These are phyloP conservation scores for Peromyscus polionotus DNA, from an alignment of 2,113 vertebrate species.

Conservation along the genomic window DNA sequence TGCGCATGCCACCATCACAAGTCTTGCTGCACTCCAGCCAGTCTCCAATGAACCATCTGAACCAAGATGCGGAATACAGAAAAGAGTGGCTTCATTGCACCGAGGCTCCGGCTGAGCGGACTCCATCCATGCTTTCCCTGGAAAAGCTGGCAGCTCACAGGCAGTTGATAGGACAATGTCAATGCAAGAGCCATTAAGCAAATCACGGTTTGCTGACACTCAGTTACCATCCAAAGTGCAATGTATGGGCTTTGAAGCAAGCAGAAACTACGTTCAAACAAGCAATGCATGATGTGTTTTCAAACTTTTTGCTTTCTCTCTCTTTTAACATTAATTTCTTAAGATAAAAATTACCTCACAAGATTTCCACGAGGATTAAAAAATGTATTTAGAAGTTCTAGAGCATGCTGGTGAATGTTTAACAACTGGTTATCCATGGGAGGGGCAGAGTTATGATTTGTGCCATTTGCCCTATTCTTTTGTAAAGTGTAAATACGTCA, in stretches of 20 bases:
- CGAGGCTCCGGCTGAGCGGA: conserved; percentile 5
- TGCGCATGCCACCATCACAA: conserved; percentile 94
- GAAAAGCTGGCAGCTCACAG: neutral
- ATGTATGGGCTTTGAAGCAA: neutral
- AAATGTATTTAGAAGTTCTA: conserved; percentile 48
- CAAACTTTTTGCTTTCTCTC: conserved; percentile 14
- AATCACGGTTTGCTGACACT: neutral
- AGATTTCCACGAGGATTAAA: conserved; percentile 4
- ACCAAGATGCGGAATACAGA: conserved; percentile 55
- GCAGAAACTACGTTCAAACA: neutral
- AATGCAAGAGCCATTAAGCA: conserved; percentile 14
- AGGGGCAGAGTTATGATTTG: neutral
- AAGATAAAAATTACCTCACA: conserved; percentile 34
- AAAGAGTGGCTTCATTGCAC: conserved; percentile 57
- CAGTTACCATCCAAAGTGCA: neutral
- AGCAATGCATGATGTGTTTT: neutral
- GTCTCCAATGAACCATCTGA: conserved; percentile 98
- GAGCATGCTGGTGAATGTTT: neutral
- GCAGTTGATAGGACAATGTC: conserved; percentile 10
- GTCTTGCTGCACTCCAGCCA: conserved; percentile 98
- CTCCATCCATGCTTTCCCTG: neutral
- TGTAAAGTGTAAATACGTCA: neutral
- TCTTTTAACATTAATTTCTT: neutral
- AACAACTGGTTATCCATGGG: neutral
- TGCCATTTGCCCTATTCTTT: conserved; percentile 14